Conservation (phyloP, 2,888 invertebrate genomes). For the Eurytoma californica region DNA sequence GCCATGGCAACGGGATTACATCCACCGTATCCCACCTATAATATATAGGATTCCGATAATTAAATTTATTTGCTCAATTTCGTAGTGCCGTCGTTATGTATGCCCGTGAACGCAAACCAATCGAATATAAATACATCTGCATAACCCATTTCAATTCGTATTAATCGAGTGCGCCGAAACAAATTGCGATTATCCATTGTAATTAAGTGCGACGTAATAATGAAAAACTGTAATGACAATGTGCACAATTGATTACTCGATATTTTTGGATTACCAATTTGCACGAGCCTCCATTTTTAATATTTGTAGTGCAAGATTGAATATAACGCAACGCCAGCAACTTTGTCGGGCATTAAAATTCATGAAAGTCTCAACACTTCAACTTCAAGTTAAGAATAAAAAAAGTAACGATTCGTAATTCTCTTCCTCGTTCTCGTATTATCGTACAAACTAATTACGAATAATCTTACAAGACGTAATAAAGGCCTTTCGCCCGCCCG, state of each 20-base stretch:
- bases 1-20: conserved; percentile 38
- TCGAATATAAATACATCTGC: conserved; percentile 14
- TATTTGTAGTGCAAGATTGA: too few relatives aligned
- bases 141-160: too few relatives aligned
- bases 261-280: too few relatives aligned
- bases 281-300: too few relatives aligned
- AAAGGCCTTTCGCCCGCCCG: neutral
- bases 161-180: too few relatives aligned
- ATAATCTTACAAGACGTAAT: conserved; percentile 21
- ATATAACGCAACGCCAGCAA: neutral
- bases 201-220: too few relatives aligned
- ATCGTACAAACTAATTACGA: conserved; percentile 19
- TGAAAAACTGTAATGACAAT: too few relatives aligned
- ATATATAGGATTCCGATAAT: conserved; percentile 37
- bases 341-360: conserved; percentile 3
- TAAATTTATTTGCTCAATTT: conserved; percentile 39
- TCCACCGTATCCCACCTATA: conserved; percentile 33
- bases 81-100: neutral
- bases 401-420: neutral
- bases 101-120: too few relatives aligned
- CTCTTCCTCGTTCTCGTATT: neutral
- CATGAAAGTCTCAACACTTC: neutral
- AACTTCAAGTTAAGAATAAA: neutral
- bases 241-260: too few relatives aligned
- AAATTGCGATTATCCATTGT: too few relatives aligned